Evolutionary conservation across 2,797 vertebrate genomes (phyloP).

Genomic region (Danio albolineatus): DNA sequence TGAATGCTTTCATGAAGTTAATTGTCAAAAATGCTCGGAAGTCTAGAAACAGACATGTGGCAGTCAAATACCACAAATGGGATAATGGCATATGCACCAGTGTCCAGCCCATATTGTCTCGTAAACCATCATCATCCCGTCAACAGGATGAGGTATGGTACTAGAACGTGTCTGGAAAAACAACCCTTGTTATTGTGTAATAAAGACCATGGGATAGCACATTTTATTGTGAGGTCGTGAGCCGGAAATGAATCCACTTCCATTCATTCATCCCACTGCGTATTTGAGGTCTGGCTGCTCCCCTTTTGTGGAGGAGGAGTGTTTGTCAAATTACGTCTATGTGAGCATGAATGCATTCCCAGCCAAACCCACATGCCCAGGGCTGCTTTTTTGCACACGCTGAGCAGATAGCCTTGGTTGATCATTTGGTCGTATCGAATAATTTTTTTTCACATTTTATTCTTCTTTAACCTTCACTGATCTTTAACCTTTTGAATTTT

Average conservation of each 20-base stretch:
- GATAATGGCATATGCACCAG: slow-evolving; percentile 3
- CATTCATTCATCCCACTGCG: slow-evolving; percentile 65
- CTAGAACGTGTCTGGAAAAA: slow-evolving; percentile 44
- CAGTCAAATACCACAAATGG: slow-evolving; percentile 29
- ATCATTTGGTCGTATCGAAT: slow-evolving; percentile 1
- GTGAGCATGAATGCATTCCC: slow-evolving; percentile 5
- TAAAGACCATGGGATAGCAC: slow-evolving; percentile 57
- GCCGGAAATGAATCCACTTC: slow-evolving; percentile 53
- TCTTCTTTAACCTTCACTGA: slow-evolving; percentile 16
- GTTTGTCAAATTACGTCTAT: slow-evolving; percentile 49
- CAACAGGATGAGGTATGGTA: slow-evolving; percentile 52
- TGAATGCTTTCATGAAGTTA: background rate
- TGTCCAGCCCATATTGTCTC: slow-evolving; percentile 18
- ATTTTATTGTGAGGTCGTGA: slow-evolving; percentile 58
- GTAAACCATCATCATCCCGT: slow-evolving; percentile 50
- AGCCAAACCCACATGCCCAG: background rate
- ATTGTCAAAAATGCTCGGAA: background rate
- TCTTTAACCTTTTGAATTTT: slow-evolving; percentile 30
- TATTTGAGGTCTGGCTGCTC: slow-evolving; percentile 63
- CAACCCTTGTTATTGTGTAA: slow-evolving; percentile 65
- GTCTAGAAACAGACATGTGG: background rate
- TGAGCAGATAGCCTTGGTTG: background rate
- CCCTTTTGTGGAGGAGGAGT: slow-evolving; percentile 66
- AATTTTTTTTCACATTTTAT: slow-evolving; percentile 19
- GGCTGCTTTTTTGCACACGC: background rate